Evolutionary conservation across 2,113 vertebrate genomes (phyloP).

Genomic region (Ammodramus savannarum): DNA sequence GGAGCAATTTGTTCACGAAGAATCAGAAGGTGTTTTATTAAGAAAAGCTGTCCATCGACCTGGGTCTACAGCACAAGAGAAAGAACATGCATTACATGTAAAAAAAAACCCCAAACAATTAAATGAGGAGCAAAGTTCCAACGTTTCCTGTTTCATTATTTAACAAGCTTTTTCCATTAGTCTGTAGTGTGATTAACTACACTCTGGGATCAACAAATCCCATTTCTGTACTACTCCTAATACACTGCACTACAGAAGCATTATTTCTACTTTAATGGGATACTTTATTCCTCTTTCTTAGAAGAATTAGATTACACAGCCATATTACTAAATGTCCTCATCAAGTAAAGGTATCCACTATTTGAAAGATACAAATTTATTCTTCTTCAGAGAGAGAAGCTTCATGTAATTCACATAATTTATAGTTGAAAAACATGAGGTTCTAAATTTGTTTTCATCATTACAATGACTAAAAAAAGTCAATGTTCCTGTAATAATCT

Average conservation of each 20-base stretch:
- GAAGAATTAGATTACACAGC: not conserved
- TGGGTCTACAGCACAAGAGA: conserved; percentile 83
- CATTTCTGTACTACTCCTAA: not conserved
- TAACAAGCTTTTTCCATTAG: not conserved
- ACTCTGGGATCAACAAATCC: not conserved
- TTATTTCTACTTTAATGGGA: not conserved
- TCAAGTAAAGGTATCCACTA: not conserved
- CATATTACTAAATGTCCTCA: not conserved
- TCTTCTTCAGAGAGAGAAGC: not conserved
- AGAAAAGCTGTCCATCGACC: conserved; percentile 95
- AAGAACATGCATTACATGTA: conserved; percentile 25
- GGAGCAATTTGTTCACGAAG: conserved; percentile 99
- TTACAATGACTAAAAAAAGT: not conserved
- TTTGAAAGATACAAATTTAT: not conserved
- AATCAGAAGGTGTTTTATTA: conserved; percentile 99
- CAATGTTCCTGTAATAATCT: not conserved
- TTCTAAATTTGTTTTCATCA: not conserved
- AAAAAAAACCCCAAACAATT: not conserved
- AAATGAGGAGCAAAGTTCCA: not conserved
- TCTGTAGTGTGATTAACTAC: not conserved
- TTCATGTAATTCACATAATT: not conserved
- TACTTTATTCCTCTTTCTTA: not conserved
- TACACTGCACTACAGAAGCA: not conserved
- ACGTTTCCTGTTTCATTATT: not conserved
- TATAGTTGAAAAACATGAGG: not conserved